Percentiles rank a stretch among this genome's conserved stretches.
Evolutionary conservation across 1,140 invertebrate species (phyloP).

Genomic region (Philopotamus ludificatus): DNA sequence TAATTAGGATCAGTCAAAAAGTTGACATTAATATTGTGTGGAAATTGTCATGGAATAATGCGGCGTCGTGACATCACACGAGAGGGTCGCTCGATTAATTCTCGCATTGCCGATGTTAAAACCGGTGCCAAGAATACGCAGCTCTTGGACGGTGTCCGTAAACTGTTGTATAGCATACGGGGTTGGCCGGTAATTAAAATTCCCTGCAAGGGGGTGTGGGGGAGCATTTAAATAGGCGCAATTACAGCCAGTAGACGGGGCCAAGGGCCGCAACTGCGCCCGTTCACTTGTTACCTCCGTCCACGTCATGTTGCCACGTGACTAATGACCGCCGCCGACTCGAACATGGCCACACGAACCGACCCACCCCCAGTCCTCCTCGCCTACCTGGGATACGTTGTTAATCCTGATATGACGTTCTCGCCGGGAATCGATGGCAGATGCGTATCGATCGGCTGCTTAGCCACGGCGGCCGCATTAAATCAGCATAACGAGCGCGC

Average conservation of each 20-base stretch:
- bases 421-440: background rate
- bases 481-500: background rate
- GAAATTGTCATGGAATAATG: too few species aligned
- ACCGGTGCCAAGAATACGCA: background rate
- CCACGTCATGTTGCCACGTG: conserved; percentile 40
- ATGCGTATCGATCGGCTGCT: background rate
- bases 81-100: too few species aligned
- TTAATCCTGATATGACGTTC: too few species aligned
- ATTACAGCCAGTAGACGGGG: conserved; percentile 34
- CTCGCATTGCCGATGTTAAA: background rate
- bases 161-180: too few species aligned
- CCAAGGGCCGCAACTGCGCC: conserved; percentile 22
- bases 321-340: conserved; percentile 36
- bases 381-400: too few species aligned
- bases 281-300: conserved; percentile 38
- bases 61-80: too few species aligned
- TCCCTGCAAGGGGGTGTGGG: conserved; percentile 5
- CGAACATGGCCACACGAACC: conserved; percentile 19
- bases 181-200: conserved; percentile 33
- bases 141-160: too few species aligned
- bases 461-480: background rate
- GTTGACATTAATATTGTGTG: conserved; percentile 4
- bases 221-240: conserved; percentile 35
- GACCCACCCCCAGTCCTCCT: conserved; percentile 14
- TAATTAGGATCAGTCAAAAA: conserved; percentile 1